Conservation (phyloP, 1,140 invertebrate genomes). For the Drosophila seguyi region DNA sequence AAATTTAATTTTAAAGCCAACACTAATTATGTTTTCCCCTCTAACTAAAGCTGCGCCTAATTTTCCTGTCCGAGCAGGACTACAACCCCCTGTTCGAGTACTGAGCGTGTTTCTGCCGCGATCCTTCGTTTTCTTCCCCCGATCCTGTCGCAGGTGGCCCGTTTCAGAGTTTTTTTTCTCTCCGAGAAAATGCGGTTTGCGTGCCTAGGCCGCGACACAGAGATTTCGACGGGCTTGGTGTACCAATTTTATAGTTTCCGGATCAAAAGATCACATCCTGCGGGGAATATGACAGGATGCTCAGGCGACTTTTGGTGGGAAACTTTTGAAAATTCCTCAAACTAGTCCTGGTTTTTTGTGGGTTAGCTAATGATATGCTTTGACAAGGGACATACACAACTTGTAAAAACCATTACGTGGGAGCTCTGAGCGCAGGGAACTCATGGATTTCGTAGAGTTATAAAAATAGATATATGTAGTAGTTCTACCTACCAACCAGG, state of each 20-base stretch:
- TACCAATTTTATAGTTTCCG: slow-evolving; percentile 81
- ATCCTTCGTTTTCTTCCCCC: slow-evolving; percentile 13
- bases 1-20: slow-evolving; percentile 67
- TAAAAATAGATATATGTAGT: not conserved
- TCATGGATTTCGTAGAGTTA: not conserved
- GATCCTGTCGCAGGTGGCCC: slow-evolving; percentile 68
- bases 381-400: slow-evolving; percentile 14
- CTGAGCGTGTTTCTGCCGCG: slow-evolving; percentile 1
- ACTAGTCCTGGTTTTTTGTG: slow-evolving; percentile 23
- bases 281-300: slow-evolving; percentile 76
- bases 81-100: slow-evolving; percentile 29
- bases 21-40: slow-evolving; percentile 59
- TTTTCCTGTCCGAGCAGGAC: slow-evolving; percentile 34
- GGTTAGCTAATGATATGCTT: slow-evolving; percentile 43
- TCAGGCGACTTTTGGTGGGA: slow-evolving; percentile 61
- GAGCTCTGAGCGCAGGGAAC: not conserved
- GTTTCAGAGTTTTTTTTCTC: slow-evolving; percentile 38
- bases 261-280: slow-evolving; percentile 85
- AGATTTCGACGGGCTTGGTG: slow-evolving; percentile 56
- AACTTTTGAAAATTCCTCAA: slow-evolving; percentile 29
- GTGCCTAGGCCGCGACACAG: slow-evolving; percentile 53
- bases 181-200: slow-evolving; percentile 40
- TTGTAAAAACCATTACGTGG: no score
- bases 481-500: not conserved
- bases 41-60: slow-evolving; percentile 43